Conservation (phyloP, 2,888 invertebrate species). For the Drosophila phalerata region DNA sequence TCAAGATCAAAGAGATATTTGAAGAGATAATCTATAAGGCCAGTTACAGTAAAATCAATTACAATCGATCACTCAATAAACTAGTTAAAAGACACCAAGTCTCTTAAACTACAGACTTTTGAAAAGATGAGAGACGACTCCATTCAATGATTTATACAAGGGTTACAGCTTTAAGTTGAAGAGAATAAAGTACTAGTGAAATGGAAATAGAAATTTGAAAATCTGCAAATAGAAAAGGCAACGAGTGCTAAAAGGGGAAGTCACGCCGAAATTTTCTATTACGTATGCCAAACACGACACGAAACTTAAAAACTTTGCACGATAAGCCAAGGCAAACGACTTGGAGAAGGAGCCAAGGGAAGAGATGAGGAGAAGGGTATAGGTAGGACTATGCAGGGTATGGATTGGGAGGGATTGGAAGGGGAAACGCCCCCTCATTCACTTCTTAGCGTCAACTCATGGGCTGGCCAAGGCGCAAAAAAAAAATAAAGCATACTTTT, state of each 20-base stretch:
- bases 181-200: slow-evolving; percentile 22
- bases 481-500: neutral
- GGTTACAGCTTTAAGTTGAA: slow-evolving; percentile 29
- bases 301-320: slow-evolving; percentile 82
- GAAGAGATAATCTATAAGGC: neutral
- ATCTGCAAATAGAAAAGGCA: slow-evolving; percentile 68
- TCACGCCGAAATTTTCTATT: slow-evolving; percentile 63
- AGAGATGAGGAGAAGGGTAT: neutral
- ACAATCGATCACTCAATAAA: neutral
- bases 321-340: slow-evolving; percentile 65
- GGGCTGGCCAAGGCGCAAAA: slow-evolving; percentile 2
- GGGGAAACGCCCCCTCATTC: slow-evolving; percentile 33
- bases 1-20: neutral
- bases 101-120: neutral
- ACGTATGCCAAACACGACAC: slow-evolving; percentile 79
- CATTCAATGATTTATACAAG: slow-evolving; percentile 48
- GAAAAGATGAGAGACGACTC: neutral
- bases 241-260: slow-evolving; percentile 31
- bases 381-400: neutral
- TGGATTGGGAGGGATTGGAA: slow-evolving; percentile 37
- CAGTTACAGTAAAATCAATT: neutral
- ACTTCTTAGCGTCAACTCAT: slow-evolving; percentile 42
- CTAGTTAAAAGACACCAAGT: neutral
- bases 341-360: neutral
- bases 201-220: slow-evolving; percentile 63